A percentile compares a stretch with the other conserved stretches of the same genome.
Conservation (phyloP, 2,113 vertebrate species). For the Romanogobio albipinnatus region DNA sequence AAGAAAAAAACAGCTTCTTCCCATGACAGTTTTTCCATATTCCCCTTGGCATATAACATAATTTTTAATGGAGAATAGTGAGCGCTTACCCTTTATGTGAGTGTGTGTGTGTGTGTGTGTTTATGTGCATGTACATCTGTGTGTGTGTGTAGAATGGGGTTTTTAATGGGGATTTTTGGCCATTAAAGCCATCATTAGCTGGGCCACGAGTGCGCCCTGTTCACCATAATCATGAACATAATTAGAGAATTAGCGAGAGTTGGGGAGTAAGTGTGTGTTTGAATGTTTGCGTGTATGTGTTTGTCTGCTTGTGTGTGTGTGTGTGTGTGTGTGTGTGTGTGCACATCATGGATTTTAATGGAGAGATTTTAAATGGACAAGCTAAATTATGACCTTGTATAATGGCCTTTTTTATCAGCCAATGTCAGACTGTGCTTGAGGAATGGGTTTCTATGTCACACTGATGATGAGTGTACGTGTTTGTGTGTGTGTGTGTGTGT, state of each 20-base stretch:
- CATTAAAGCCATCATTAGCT: constrained; percentile 59
- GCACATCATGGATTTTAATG: constrained; percentile 59
- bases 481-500: constrained; percentile 45
- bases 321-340: constrained; percentile 41
- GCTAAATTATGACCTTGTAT: constrained; percentile 82
- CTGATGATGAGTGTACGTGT: constrained; percentile 6
- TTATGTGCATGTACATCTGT: not conserved
- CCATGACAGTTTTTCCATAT: constrained; percentile 1
- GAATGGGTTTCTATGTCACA: constrained; percentile 5
- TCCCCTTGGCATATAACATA: constrained; percentile 37
- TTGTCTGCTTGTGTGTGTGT: constrained; percentile 29
- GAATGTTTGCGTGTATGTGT: constrained; percentile 37
- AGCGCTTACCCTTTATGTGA: constrained; percentile 3
- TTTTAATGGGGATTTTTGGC: constrained; percentile 56
- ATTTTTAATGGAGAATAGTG: constrained; percentile 55
- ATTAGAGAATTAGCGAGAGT: constrained; percentile 70
- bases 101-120: constrained; percentile 37
- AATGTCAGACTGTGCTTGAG: constrained; percentile 64
- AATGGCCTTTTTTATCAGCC: constrained; percentile 75
- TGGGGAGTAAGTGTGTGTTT: constrained; percentile 54
- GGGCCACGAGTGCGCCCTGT: constrained; percentile 54
- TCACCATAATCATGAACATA: constrained; percentile 67
- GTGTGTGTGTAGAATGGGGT: constrained; percentile 8
- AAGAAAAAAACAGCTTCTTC: not conserved
- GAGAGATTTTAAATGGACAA: constrained; percentile 77